phyloP scores from a whole-genome alignment of 1,140 invertebrate species.

The Chionoecetes opilio region DNA sequence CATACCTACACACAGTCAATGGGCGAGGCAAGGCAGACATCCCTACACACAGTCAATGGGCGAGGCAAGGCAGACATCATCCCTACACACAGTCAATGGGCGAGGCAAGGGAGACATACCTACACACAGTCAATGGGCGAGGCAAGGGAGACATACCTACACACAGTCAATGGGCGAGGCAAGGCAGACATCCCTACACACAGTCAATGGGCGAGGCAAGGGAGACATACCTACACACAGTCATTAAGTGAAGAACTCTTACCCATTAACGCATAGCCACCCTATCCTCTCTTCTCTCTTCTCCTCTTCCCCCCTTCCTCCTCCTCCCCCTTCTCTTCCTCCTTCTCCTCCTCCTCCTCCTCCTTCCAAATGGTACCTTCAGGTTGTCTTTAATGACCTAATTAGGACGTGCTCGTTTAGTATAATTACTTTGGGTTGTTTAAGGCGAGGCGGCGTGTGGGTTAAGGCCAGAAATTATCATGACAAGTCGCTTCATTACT shows the following conservation, averaged over 20 bases:
- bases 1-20: too few relatives aligned
- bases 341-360: background rate
- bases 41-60: too few relatives aligned
- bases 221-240: background rate
- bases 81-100: too few relatives aligned
- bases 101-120: too few relatives aligned
- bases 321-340: background rate
- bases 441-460: constrained; percentile 21
- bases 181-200: too few relatives aligned
- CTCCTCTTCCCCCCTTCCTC: background rate
- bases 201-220: too few relatives aligned
- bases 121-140: too few relatives aligned
- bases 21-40: too few relatives aligned
- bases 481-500: constrained; percentile 38
- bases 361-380: background rate
- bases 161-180: too few relatives aligned
- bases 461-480: constrained; percentile 52
- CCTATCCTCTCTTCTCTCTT: too few relatives aligned
- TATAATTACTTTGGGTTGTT: constrained; percentile 51
- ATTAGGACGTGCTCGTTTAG: constrained; percentile 41
- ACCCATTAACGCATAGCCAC: background rate
- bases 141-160: too few relatives aligned
- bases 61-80: too few relatives aligned
- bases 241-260: background rate
- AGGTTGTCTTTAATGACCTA: constrained; percentile 50